A percentile compares a stretch with the other conserved stretches of the same genome.
phyloP scores from a whole-genome alignment of 2,113 vertebrate genomes.

The Cottus gobio region DNA sequence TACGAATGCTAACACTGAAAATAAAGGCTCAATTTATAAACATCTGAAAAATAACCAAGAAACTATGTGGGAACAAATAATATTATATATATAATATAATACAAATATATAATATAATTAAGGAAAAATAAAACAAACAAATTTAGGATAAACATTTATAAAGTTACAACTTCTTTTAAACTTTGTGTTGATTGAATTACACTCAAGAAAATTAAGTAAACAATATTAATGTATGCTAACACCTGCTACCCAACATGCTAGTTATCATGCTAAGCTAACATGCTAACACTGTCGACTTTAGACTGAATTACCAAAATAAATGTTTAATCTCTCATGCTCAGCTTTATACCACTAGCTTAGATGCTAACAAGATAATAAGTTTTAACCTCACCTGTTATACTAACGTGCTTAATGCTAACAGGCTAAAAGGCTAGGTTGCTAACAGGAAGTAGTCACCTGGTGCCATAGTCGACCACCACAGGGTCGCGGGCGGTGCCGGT shows the following conservation, averaged over 20 bases:
- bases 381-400: not conserved
- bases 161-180: too few species aligned
- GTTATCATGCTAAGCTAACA: not conserved
- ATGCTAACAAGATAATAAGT: not conserved
- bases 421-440: not conserved
- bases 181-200: too few species aligned
- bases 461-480: conserved; percentile 94
- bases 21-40: not conserved
- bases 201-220: not conserved
- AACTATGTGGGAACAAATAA: not conserved
- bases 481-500: conserved; percentile 92
- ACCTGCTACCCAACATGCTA: not conserved
- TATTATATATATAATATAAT: too few species aligned
- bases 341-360: not conserved
- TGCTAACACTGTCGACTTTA: not conserved
- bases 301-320: not conserved
- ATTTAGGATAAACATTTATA: not conserved
- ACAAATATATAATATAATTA: too few species aligned
- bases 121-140: too few species aligned
- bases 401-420: not conserved
- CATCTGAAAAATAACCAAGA: not conserved
- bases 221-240: not conserved
- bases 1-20: not conserved
- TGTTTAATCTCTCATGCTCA: not conserved
- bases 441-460: conserved; percentile 81